phyloP scores from a whole-genome alignment of 2,888 invertebrate genomes.

The Acleris sparsana region DNA sequence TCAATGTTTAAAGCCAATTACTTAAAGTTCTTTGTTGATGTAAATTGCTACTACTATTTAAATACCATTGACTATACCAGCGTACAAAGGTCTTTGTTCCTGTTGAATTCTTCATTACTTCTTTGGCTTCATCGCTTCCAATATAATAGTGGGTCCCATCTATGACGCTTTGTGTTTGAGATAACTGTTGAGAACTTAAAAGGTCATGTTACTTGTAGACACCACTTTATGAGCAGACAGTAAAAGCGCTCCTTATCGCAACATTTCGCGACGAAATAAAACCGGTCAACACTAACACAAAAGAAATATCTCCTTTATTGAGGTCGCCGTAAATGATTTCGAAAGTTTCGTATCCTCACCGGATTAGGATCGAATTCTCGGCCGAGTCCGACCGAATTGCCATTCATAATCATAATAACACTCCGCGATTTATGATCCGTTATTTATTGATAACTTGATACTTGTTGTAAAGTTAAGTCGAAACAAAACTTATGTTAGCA shows the following conservation, averaged over 20 bases:
- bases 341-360: conserved; percentile 58
- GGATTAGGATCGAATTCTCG: conserved; percentile 40
- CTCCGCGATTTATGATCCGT: background rate
- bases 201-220: conserved; percentile 66
- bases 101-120: conserved; percentile 13
- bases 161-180: conserved; percentile 53
- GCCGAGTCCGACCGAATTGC: conserved; percentile 50
- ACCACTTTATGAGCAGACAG: conserved; percentile 59
- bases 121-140: conserved; percentile 18
- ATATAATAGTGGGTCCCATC: conserved; percentile 15
- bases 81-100: conserved; percentile 12
- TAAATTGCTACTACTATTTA: background rate
- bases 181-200: conserved; percentile 56
- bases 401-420: conserved; percentile 53
- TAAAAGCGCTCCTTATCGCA: conserved; percentile 65
- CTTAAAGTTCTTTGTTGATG: background rate
- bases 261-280: conserved; percentile 59
- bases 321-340: conserved; percentile 54
- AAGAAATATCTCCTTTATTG: conserved; percentile 52
- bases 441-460: conserved; percentile 1
- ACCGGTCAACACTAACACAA: conserved; percentile 45
- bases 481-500: conserved; percentile 12
- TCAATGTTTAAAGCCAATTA: conserved; percentile 2
- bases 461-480: conserved; percentile 21
- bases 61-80: conserved; percentile 10